Evolutionary conservation across 2,113 vertebrate species (phyloP).

Genomic region (Cichladusa arquata): DNA sequence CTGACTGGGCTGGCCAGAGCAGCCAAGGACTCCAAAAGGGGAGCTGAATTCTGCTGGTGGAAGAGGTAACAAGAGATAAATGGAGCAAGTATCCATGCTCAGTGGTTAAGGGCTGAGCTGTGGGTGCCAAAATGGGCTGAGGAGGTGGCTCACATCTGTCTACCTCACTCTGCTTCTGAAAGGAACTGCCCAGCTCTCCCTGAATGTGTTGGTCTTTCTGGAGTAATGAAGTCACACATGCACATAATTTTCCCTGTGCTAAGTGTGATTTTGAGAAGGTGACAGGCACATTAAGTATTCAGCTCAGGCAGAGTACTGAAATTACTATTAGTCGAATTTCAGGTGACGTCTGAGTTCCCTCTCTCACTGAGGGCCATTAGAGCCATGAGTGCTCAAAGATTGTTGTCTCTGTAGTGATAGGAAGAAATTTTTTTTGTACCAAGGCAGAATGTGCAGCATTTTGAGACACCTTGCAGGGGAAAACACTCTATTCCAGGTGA

Average conservation of each 20-base stretch:
- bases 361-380: not conserved
- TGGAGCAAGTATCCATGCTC: too few species aligned
- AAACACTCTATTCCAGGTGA: not conserved
- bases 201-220: not conserved
- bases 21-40: not conserved
- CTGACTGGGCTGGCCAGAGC: not conserved
- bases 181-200: not conserved
- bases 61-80: too few species aligned
- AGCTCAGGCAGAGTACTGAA: not conserved
- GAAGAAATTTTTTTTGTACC: not conserved
- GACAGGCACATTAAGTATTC: not conserved
- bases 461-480: not conserved
- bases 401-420: not conserved
- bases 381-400: not conserved
- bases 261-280: not conserved
- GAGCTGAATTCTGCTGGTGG: too few species aligned
- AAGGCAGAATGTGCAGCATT: not conserved
- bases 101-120: too few species aligned
- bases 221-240: not conserved
- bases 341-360: not conserved
- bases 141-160: not conserved
- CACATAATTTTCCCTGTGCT: not conserved
- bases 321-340: slow-evolving; percentile 3
- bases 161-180: not conserved
- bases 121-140: not conserved